These are phyloP conservation scores for Synergus gifuensis DNA, from an alignment of 2,888 invertebrate species.

Conservation along the genomic window DNA sequence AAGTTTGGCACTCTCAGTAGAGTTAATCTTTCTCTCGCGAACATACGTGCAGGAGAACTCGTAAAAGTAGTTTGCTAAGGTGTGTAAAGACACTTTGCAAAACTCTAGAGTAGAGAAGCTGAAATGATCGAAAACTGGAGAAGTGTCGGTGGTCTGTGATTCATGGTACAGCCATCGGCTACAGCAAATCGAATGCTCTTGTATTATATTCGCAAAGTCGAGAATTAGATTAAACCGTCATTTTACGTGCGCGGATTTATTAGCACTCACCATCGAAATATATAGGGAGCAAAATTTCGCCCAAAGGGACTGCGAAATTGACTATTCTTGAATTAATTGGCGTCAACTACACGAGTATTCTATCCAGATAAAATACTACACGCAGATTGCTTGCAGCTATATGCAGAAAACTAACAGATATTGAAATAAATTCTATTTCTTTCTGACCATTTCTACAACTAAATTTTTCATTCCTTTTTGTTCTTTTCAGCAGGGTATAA, in stretches of 20 bases:
- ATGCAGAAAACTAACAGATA: too few species aligned
- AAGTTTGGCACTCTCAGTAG: conserved; percentile 57
- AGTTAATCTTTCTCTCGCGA: conserved; percentile 58
- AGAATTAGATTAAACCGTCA: conserved; percentile 52
- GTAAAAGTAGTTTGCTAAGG: conserved; percentile 55
- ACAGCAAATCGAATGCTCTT: conserved; percentile 30
- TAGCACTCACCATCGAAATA: conserved; percentile 43
- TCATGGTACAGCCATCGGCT: conserved; percentile 7
- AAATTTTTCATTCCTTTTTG: too few species aligned
- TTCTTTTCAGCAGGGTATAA: too few species aligned
- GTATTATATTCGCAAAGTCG: conserved; percentile 50
- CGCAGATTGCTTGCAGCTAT: too few species aligned
- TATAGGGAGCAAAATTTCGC: conserved; percentile 44
- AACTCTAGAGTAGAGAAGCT: conserved; percentile 42
- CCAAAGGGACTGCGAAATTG: conserved; percentile 47
- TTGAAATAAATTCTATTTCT: too few species aligned
- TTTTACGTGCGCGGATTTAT: conserved; percentile 51
- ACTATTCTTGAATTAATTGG: conserved; percentile 57
- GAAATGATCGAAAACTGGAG: conserved; percentile 21
- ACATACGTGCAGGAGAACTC: conserved; percentile 46
- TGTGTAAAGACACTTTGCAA: conserved; percentile 52
- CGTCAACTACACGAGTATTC: conserved; percentile 44
- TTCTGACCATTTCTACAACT: too few species aligned
- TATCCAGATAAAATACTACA: neutral
- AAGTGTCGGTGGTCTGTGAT: neutral